Evolutionary conservation across 2,113 vertebrate species (phyloP), one percentile per base, ranked within the genome.

Genomic region (Rhinichthys klamathensis): DNA sequence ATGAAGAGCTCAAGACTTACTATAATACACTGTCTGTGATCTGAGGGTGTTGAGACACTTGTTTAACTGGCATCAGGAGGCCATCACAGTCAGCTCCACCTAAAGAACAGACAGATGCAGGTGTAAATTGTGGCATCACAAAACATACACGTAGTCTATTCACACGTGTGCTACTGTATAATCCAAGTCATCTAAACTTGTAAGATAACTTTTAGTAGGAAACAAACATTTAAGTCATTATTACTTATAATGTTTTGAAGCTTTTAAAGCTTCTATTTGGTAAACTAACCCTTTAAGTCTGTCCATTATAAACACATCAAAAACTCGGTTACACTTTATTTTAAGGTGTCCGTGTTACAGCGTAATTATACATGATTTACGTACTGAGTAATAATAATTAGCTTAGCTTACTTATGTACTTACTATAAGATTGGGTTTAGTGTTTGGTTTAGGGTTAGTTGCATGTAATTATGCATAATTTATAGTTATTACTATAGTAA

Each of bases 51-150:
- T 49, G 30, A 84, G 23, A 56, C 51, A 21, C 16, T 18, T 1
- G 30, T 21, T 13, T 54, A 54, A 79, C 41, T 56, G 5, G 67
- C 23, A 51, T 80, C 83, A 69, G 30, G 60, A 70, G 83, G 15
- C 58, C 60, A 41, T 84, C 25, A 67, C 72, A 63, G 30, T 30
- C 30, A 30, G 51, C 58, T 67, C n/a, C 63, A 76, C 46, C 86
- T 87, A 32, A 54, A 75, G 38, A 27, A 35, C 7, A 76, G 21
- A 51, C 25, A 69, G 9, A 69, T 11, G 21, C 25, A 69, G 77
- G 7, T 60, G 32, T 65, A 21, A 69, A 15, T 8, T 12, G 2
- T 46, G 6, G 60, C 27, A 63, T 63, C 60, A 56, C 18, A 56
- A 11, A 70, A n/a, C 38, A 49, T 9, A 74, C 4, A 73, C 13